phyloP scores from a whole-genome alignment of 2,888 invertebrate genomes.

The Diaperis boleti region DNA sequence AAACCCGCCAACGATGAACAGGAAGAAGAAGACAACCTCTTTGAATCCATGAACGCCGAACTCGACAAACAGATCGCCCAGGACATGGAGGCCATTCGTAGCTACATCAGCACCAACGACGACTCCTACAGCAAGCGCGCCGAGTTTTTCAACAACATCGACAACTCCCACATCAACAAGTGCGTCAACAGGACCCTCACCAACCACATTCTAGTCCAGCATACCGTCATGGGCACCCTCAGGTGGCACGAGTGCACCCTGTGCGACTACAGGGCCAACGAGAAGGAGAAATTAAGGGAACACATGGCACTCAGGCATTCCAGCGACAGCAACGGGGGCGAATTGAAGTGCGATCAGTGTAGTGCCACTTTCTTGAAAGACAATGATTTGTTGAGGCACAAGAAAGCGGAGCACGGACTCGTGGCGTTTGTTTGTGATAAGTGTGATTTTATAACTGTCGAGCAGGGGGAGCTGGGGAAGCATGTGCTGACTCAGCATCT shows the following conservation, averaged over 20 bases:
- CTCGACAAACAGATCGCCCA: slow-evolving; percentile 18
- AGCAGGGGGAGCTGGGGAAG: not conserved
- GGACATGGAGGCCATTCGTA: slow-evolving; percentile 17
- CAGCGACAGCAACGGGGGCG: not conserved
- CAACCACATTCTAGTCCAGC: slow-evolving; percentile 10
- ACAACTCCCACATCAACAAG: slow-evolving; percentile 1
- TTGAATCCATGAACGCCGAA: slow-evolving; percentile 7
- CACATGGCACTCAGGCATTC: slow-evolving; percentile 6
- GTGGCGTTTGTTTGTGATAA: not conserved
- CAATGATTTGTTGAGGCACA: not conserved
- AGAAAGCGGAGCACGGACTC: not conserved
- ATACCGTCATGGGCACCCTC: slow-evolving; percentile 8
- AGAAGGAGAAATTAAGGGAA: not conserved
- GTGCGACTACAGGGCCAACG: slow-evolving; percentile 9
- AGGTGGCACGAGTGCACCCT: slow-evolving; percentile 20
- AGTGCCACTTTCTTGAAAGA: not conserved
- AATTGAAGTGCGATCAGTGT: not conserved
- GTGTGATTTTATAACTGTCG: not conserved
- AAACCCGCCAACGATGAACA: not conserved
- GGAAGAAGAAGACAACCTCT: slow-evolving; percentile 11
- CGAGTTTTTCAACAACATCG: slow-evolving; percentile 23
- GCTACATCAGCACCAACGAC: slow-evolving; percentile 2
- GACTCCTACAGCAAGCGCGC: not conserved
- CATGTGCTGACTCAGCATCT: slow-evolving; percentile 4
- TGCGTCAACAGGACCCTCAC: not conserved